Evolutionary conservation across 2,797 vertebrate genomes (phyloP), one percentile per base, ranked within the genome.

Genomic region (Crossoptilon crossoptilon): DNA sequence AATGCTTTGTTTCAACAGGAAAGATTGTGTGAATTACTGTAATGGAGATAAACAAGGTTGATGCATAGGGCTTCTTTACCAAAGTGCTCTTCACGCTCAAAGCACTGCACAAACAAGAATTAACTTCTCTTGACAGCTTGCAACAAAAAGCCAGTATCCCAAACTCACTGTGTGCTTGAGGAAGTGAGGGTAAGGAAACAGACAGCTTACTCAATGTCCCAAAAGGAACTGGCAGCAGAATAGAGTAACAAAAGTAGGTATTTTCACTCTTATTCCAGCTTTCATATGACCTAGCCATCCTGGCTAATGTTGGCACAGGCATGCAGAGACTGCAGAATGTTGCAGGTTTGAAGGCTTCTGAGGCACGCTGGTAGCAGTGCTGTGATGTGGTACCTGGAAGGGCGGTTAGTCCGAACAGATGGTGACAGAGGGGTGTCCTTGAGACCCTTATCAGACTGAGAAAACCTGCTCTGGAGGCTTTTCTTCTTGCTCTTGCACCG

Each of bases 271-370:
- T 0, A 1, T 82, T 91, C 48, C 48, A 85, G 8, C 16, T 80
- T 5, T 46, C 62, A 44, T 11, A 27, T 64, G 24, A 53, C 7
- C 11, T 23, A 16, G 4, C 18, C 13, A 16, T 59, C 14, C 39
- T 62, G 49, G 11, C 10, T 2, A 2, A 15, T 31, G 33, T 11
- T 55, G 53, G 14, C 37, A 66, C 5, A 21, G 44, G 4, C 7
- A 21, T n/a, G 10, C 41, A 26, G 81, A 67, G 14, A 11, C 4
- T 35, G 66, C 62, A 49, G 16, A 44, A 33, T 24, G 9, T 0
- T 51, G 19, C 11, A 6, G 0, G 0, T 0, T 0, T 73, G 59
- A 33, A 24, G 35, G 27, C 27, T 68, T 23, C 19, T 1, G 17
- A 48, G 37, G 48, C 51, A 68, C 31, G 3, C 13, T 8, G 41